phyloP scores from a whole-genome alignment of 2,888 invertebrate species.

The Nomada fucata region DNA sequence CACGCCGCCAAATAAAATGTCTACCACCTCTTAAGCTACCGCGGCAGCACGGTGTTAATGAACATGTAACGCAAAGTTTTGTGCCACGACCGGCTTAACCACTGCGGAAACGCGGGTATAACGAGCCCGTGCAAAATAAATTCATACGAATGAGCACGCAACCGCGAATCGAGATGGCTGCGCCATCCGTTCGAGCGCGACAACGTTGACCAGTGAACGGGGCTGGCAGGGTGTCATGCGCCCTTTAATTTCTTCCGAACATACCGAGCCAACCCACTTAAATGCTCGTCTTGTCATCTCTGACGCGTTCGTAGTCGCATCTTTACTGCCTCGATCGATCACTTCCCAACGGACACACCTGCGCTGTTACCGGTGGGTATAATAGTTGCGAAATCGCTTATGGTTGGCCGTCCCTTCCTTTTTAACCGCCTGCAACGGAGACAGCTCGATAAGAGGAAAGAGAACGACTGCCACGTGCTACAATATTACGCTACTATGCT shows the following conservation, averaged over 20 bases:
- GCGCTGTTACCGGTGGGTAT: conserved; percentile 51
- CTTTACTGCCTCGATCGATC: conserved; percentile 60
- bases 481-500: too few relatives aligned
- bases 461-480: too few relatives aligned
- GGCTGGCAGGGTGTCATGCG: conserved; percentile 59
- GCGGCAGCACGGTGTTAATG: conserved; percentile 20
- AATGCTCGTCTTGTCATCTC: conserved; percentile 28
- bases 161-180: conserved; percentile 28
- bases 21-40: background rate
- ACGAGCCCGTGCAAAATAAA: conserved; percentile 4
- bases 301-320: conserved; percentile 55
- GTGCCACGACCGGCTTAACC: background rate
- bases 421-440: background rate
- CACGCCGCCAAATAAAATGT: background rate
- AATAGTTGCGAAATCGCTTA: conserved; percentile 50
- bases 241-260: conserved; percentile 73
- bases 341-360: conserved; percentile 48
- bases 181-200: conserved; percentile 41
- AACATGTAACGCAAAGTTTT: conserved; percentile 5
- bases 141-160: conserved; percentile 9
- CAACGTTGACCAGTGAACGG: conserved; percentile 56
- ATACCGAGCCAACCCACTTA: conserved; percentile 59
- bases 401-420: conserved; percentile 22
- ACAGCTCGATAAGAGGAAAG: too few relatives aligned
- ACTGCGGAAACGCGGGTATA: background rate